Evolutionary conservation across 2,113 vertebrate species (phyloP).

Genomic region (Pseudolaguvia tuberculata): DNA sequence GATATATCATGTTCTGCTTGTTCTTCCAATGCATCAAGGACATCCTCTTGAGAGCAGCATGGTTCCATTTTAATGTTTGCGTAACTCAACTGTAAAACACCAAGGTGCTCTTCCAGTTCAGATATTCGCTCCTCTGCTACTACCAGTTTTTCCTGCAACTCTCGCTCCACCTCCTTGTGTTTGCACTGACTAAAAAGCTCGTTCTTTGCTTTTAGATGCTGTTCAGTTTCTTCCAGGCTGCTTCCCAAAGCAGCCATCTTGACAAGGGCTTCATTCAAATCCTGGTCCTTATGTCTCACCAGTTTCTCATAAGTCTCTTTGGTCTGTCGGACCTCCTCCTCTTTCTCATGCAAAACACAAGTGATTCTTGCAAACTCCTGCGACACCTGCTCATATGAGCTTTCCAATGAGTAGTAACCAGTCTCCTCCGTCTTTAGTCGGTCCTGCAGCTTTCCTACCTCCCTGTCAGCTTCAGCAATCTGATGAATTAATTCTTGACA

Average conservation of each 20-base stretch:
- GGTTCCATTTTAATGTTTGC: slow-evolving; percentile 63
- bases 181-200: slow-evolving; percentile 73
- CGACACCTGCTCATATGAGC: slow-evolving; percentile 74
- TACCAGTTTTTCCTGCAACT: slow-evolving; percentile 64
- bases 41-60: slow-evolving; percentile 55
- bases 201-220: slow-evolving; percentile 77
- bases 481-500: slow-evolving; percentile 88
- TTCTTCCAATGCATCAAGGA: slow-evolving; percentile 50
- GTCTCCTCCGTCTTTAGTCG: slow-evolving; percentile 76
- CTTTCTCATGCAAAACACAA: slow-evolving; percentile 77
- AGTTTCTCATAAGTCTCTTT: slow-evolving; percentile 79
- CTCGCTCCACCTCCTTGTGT: slow-evolving; percentile 60
- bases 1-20: slow-evolving; percentile 52
- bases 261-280: slow-evolving; percentile 81
- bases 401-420: slow-evolving; percentile 78
- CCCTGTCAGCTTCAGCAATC: slow-evolving; percentile 73
- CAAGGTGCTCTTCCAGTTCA: slow-evolving; percentile 67
- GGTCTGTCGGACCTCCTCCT: slow-evolving; percentile 80
- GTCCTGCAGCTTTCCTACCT: slow-evolving; percentile 76
- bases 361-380: slow-evolving; percentile 79
- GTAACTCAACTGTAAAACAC: slow-evolving; percentile 64
- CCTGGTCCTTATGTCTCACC: slow-evolving; percentile 80
- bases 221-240: slow-evolving; percentile 83
- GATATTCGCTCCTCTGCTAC: slow-evolving; percentile 67
- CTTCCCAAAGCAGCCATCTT: slow-evolving; percentile 82